A percentile compares a stretch with the other conserved stretches of the same genome.
Evolutionary conservation across 1,140 invertebrate genomes (phyloP).

Genomic region (Euwallacea fornicatus): DNA sequence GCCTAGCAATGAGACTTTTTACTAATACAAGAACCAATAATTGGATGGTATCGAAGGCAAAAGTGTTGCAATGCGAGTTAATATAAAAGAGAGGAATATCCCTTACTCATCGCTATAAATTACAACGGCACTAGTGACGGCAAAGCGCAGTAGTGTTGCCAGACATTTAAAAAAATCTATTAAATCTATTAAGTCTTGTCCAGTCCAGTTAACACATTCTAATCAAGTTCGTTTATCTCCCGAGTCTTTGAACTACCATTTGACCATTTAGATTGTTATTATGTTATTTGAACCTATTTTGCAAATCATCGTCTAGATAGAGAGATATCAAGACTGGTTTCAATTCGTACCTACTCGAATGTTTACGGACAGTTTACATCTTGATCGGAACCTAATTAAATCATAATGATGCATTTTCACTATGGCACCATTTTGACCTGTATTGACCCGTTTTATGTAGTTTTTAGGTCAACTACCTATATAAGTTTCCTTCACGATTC

Average conservation of each 20-base stretch:
- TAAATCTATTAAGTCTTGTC: slow-evolving; percentile 30
- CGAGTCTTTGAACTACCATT: slow-evolving; percentile 11
- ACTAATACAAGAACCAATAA: background rate
- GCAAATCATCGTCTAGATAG: slow-evolving; percentile 5
- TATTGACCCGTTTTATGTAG: background rate
- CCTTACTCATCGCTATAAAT: slow-evolving; percentile 25
- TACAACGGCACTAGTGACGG: slow-evolving; percentile 15
- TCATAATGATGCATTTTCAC: too few relatives aligned
- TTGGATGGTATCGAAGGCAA: background rate
- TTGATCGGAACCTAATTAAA: too few relatives aligned
- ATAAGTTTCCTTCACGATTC: too few relatives aligned
- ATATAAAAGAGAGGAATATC: slow-evolving; percentile 7
- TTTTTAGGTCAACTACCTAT: too few relatives aligned
- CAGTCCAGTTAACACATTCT: slow-evolving; percentile 23
- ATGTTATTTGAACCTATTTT: background rate
- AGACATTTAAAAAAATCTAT: slow-evolving; percentile 25
- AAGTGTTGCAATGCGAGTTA: background rate
- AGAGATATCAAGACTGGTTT: slow-evolving; percentile 2
- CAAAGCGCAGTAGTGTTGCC: slow-evolving; percentile 19
- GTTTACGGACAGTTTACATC: too few relatives aligned
- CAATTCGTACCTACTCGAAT: background rate
- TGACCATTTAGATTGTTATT: slow-evolving; percentile 4
- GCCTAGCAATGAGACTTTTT: background rate
- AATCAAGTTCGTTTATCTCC: slow-evolving; percentile 21
- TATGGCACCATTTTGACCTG: too few relatives aligned